Conservation (phyloP, 2,113 vertebrate species). For the Plecotus auritus region DNA sequence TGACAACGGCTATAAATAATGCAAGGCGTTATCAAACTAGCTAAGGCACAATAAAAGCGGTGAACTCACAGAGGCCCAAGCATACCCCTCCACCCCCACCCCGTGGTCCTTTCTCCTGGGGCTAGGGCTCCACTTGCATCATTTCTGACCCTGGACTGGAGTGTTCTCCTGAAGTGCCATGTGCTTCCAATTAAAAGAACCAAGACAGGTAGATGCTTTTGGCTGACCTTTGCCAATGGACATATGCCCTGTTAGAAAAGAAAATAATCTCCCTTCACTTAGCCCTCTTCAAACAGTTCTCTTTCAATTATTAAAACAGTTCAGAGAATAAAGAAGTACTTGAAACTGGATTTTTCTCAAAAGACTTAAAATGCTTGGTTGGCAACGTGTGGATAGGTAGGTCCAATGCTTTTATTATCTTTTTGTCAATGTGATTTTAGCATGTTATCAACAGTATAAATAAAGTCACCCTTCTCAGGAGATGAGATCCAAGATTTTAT, state of each 20-base stretch:
- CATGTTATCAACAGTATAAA: background rate
- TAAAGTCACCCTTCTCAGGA: background rate
- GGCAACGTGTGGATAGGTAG: background rate
- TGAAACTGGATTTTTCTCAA: background rate
- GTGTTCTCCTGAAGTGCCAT: background rate
- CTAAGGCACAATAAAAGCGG: background rate
- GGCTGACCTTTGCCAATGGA: background rate
- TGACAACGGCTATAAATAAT: constrained; percentile 46
- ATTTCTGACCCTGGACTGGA: background rate
- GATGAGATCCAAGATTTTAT: constrained; percentile 22
- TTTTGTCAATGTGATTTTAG: background rate
- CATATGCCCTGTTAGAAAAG: background rate
- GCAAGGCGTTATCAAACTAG: background rate
- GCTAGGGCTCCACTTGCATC: too few species aligned
- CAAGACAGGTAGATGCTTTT: background rate
- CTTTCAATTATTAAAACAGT: background rate
- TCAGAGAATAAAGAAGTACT: background rate
- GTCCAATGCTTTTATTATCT: background rate
- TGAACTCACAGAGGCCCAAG: background rate
- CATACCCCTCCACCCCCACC: background rate
- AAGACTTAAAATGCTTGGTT: background rate
- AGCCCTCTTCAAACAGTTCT: background rate
- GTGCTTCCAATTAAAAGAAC: background rate
- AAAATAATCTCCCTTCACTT: background rate
- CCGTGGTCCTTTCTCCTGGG: background rate